Evolutionary conservation across 2,797 vertebrate genomes (phyloP).

Genomic region (Hybognathus amarus): DNA sequence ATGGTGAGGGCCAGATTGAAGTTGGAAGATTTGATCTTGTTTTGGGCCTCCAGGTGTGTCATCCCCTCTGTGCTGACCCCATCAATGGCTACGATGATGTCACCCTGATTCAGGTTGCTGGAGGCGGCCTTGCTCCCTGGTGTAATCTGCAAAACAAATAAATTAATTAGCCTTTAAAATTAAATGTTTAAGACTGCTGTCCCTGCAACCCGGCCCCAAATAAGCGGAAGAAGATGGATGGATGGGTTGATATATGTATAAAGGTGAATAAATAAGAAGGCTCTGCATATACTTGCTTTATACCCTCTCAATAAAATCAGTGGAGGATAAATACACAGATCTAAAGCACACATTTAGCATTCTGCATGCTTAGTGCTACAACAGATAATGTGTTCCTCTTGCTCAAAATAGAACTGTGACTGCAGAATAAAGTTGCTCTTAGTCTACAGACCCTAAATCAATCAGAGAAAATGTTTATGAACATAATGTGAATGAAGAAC

Average conservation of each 20-base stretch:
- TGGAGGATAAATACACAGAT: slow-evolving; percentile 24
- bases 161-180: neutral
- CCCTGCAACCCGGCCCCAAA: too few relatives aligned
- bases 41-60: slow-evolving; percentile 98
- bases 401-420: slow-evolving; percentile 1
- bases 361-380: neutral
- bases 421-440: neutral
- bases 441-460: neutral
- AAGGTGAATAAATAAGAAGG: neutral
- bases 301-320: slow-evolving; percentile 32
- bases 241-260: neutral
- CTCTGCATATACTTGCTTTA: neutral
- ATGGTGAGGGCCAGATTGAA: slow-evolving; percentile 93
- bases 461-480: neutral
- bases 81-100: slow-evolving; percentile 94
- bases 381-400: slow-evolving; percentile 36
- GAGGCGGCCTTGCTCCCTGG: slow-evolving; percentile 94
- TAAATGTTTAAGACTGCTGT: neutral
- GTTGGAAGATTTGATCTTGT: slow-evolving; percentile 95
- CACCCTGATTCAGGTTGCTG: slow-evolving; percentile 91
- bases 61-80: slow-evolving; percentile 92
- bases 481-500: neutral
- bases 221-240: too few relatives aligned
- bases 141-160: slow-evolving; percentile 81
- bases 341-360: slow-evolving; percentile 26